These are phyloP conservation scores for Rhinogobio ventralis DNA, from an alignment of 2,797 vertebrate genomes.

Conservation along the genomic window DNA sequence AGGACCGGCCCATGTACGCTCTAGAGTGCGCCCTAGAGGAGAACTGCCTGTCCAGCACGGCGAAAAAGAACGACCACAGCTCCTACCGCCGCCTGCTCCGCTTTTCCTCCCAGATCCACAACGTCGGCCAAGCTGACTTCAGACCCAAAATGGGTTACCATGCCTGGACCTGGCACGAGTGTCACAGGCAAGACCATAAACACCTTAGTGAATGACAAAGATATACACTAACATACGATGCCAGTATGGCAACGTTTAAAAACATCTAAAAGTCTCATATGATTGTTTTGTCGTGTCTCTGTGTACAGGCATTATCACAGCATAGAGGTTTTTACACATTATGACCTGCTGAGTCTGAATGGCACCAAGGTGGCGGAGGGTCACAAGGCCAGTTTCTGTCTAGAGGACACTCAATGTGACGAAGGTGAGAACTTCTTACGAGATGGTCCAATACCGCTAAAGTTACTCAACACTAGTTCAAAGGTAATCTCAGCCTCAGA, in stretches of 20 bases:
- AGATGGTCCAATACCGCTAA: too few species aligned
- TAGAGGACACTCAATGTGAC: constrained; percentile 92
- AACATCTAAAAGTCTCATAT: background rate
- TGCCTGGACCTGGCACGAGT: constrained; percentile 95
- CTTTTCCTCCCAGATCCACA: constrained; percentile 97
- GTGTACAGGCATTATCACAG: constrained; percentile 92
- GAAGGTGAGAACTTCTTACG: constrained; percentile 80
- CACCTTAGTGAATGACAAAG: background rate
- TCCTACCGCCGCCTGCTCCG: constrained; percentile 91
- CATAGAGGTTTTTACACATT: constrained; percentile 97
- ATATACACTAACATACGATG: background rate
- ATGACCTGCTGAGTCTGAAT: constrained; percentile 90
- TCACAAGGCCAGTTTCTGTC: constrained; percentile 97
- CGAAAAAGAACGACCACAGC: constrained; percentile 69
- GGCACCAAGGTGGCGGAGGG: constrained; percentile 95
- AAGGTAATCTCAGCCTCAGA: too few species aligned
- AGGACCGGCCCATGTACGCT: constrained; percentile 92
- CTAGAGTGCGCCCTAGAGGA: constrained; percentile 94
- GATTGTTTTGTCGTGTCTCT: constrained; percentile 13
- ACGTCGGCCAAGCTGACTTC: constrained; percentile 93
- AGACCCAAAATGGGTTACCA: constrained; percentile 88
- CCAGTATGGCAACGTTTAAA: background rate
- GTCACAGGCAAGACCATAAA: constrained; percentile 84
- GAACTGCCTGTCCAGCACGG: constrained; percentile 85
- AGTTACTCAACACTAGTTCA: background rate